Evolutionary conservation across 1,140 invertebrate species (phyloP).

Genomic region (Drosophila bocqueti): DNA sequence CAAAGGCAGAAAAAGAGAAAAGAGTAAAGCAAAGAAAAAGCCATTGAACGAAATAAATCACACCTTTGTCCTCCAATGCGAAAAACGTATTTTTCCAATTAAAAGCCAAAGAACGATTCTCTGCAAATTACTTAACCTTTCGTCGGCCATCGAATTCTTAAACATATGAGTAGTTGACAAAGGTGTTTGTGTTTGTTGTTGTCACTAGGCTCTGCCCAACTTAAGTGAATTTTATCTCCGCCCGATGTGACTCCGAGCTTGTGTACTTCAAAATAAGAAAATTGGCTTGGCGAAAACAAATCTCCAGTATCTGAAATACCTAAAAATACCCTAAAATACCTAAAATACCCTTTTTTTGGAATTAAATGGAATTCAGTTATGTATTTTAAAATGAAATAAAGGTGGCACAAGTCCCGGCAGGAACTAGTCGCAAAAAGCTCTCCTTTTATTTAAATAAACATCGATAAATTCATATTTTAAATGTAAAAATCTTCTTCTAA

Average conservation of each 20-base stretch:
- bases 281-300: too few relatives aligned
- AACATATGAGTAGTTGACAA: conserved; percentile 82
- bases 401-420: not conserved
- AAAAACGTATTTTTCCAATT: conserved; percentile 63
- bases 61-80: conserved; percentile 77
- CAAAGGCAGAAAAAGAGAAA: not conserved
- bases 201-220: conserved; percentile 11
- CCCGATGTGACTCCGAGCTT: conserved; percentile 21
- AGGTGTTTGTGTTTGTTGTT: conserved; percentile 53
- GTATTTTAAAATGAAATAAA: not conserved
- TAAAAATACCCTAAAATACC: too few relatives aligned
- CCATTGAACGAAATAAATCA: conserved; percentile 76
- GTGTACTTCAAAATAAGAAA: conserved; percentile 18
- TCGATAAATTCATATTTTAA: too few relatives aligned
- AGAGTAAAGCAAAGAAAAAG: conserved; percentile 41
- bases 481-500: not conserved
- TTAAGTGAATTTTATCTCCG: conserved; percentile 79
- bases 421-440: not conserved
- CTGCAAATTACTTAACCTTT: conserved; percentile 67
- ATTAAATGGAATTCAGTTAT: not conserved
- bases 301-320: not conserved
- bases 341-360: not conserved
- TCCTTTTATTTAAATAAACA: not conserved
- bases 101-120: conserved; percentile 58
- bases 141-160: conserved; percentile 65